phyloP scores from a whole-genome alignment of 2,888 invertebrate genomes.

The Ophion ellenae region DNA sequence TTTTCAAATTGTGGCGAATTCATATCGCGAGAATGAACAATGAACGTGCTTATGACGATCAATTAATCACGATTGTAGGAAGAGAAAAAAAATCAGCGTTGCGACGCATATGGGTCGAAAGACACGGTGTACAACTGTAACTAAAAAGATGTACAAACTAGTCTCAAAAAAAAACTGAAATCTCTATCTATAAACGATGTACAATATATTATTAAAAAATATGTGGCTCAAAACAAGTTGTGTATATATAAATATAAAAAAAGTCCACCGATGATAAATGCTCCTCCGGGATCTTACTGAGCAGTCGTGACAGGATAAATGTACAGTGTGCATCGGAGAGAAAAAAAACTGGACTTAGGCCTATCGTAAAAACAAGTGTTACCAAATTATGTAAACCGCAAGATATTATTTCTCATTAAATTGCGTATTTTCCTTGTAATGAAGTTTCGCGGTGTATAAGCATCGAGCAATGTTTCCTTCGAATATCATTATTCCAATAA shows the following conservation, averaged over 20 bases:
- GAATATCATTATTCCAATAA: constrained; percentile 13
- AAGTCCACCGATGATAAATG: constrained; percentile 50
- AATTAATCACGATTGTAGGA: constrained; percentile 26
- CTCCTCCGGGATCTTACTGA: constrained; percentile 38
- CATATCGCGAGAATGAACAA: not conserved
- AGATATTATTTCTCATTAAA: constrained; percentile 24
- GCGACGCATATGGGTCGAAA: constrained; percentile 41
- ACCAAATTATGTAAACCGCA: constrained; percentile 46
- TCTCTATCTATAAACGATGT: constrained; percentile 64
- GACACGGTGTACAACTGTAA: constrained; percentile 53
- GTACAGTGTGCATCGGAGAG: constrained; percentile 31
- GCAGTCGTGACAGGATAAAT: constrained; percentile 19
- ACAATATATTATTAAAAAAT: constrained; percentile 47
- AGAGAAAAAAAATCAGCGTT: constrained; percentile 15
- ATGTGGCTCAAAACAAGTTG: constrained; percentile 53
- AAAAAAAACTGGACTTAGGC: constrained; percentile 39
- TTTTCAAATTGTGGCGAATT: not conserved
- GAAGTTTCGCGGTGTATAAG: constrained; percentile 6
- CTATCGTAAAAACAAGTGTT: constrained; percentile 49
- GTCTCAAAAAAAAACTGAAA: constrained; percentile 63
- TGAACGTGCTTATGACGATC: constrained; percentile 53
- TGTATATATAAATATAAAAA: constrained; percentile 57
- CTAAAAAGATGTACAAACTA: constrained; percentile 71
- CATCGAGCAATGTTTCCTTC: not conserved
- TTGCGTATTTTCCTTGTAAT: constrained; percentile 32